Evolutionary conservation across 2,113 vertebrate genomes (phyloP).

Genomic region (Nymphicus hollandicus): DNA sequence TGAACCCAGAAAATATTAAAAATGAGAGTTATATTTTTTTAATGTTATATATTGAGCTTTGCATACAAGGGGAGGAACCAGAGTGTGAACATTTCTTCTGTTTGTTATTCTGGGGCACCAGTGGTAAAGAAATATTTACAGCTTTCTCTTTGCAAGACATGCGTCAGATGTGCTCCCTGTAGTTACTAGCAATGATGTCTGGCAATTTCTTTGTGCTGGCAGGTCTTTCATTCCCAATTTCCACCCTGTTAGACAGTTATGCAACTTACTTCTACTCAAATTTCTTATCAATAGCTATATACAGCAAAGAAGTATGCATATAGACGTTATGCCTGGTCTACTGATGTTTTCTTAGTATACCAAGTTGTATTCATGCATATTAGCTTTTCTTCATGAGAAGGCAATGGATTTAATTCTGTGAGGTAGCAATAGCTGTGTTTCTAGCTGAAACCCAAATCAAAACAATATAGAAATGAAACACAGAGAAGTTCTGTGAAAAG

Average conservation of each 20-base stretch:
- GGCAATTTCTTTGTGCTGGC: not conserved
- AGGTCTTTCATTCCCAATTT: not conserved
- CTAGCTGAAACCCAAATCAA: not conserved
- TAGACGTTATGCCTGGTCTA: not conserved
- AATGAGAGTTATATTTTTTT: not conserved
- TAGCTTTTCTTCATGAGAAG: not conserved
- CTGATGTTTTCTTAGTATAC: not conserved
- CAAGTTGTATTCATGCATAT: not conserved
- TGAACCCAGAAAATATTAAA: not conserved
- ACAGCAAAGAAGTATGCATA: not conserved
- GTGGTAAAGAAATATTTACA: not conserved
- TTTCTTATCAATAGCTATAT: not conserved
- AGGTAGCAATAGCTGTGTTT: not conserved
- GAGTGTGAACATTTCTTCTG: not conserved
- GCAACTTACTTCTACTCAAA: not conserved
- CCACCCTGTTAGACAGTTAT: not conserved
- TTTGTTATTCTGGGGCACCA: not conserved
- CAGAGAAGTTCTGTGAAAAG: fast-evolving
- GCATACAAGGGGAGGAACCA: not conserved
- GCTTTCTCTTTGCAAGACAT: not conserved
- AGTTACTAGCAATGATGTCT: not conserved
- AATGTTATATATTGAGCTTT: not conserved
- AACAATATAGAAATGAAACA: not conserved
- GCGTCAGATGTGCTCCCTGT: not conserved
- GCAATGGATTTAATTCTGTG: not conserved